phyloP scores from a whole-genome alignment of 2,888 invertebrate species.

The Dryomyza anilis region DNA sequence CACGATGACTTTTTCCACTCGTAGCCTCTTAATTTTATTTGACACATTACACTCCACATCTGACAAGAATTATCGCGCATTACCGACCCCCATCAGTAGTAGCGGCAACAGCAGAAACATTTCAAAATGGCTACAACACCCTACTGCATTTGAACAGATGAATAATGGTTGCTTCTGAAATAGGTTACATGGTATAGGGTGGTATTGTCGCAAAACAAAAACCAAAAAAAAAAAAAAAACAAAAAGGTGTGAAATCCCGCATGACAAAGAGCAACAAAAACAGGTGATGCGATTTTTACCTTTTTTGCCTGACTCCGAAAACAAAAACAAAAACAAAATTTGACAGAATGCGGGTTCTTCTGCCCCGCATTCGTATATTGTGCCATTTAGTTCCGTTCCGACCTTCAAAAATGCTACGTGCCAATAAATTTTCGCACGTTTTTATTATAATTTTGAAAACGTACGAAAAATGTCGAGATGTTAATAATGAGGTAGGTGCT shows the following conservation, averaged over 20 bases:
- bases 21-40: conserved; percentile 45
- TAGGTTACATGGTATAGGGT: not conserved
- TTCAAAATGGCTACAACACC: no score
- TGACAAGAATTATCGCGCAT: conserved; percentile 44
- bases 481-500: conserved; percentile 42
- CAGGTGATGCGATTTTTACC: conserved; percentile 24
- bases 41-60: conserved; percentile 46
- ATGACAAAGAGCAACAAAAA: conserved; percentile 16
- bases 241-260: conserved; percentile 15
- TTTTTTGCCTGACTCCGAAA: not conserved
- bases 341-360: no score
- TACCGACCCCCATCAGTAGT: no score
- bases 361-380: not conserved
- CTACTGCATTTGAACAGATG: not conserved
- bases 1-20: conserved; percentile 37
- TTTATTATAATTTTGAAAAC: conserved; percentile 50
- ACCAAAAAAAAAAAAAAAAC: conserved; percentile 18
- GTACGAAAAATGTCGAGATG: conserved; percentile 49
- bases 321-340: conserved; percentile 33
- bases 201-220: conserved; percentile 21
- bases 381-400: not conserved
- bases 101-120: no score
- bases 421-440: conserved; percentile 60
- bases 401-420: conserved; percentile 42
- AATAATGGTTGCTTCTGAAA: no score